A percentile compares a stretch with the other conserved stretches of the same genome.
Conservation (phyloP, 2,888 invertebrate genomes). For the Druceiella hillmani region DNA sequence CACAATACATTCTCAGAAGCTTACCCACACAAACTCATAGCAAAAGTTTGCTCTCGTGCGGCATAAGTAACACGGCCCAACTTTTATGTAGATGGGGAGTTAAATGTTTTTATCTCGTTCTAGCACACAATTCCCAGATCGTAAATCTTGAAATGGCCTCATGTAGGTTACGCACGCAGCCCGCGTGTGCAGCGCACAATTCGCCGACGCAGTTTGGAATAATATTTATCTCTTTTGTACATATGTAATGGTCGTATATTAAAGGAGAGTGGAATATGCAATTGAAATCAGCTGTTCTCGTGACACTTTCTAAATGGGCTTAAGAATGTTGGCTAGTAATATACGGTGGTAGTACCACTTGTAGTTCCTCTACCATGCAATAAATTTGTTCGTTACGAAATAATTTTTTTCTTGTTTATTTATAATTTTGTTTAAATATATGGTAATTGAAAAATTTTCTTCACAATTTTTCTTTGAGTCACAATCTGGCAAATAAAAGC, state of each 20-base stretch:
- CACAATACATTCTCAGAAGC: too few species aligned
- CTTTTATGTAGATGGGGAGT: constrained; percentile 45
- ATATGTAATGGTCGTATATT: constrained; percentile 46
- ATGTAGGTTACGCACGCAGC: constrained; percentile 55
- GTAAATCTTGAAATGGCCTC: constrained; percentile 57
- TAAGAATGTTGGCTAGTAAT: constrained; percentile 52
- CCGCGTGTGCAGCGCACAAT: constrained; percentile 49
- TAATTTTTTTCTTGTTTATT: too few species aligned
- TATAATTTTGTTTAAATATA: too few species aligned
- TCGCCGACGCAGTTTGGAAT: constrained; percentile 21
- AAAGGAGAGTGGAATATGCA: constrained; percentile 49
- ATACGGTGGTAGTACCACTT: too few species aligned
- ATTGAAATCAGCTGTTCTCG: constrained; percentile 51
- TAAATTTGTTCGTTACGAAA: too few species aligned
- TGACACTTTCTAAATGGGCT: constrained; percentile 52
- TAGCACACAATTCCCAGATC: constrained; percentile 55
- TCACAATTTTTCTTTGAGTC: too few species aligned
- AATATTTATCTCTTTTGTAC: constrained; percentile 54
- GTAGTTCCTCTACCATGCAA: too few species aligned
- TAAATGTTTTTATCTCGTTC: constrained; percentile 50
- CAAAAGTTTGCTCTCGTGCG: too few species aligned
- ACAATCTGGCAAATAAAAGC: too few species aligned
- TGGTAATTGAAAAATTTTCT: too few species aligned
- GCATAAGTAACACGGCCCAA: too few species aligned
- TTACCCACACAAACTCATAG: too few species aligned